A percentile compares a stretch with the other conserved stretches of the same genome.
These are phyloP conservation scores for Standfussiana lucernea DNA, from an alignment of 2,888 invertebrate genomes.

Conservation along the genomic window DNA sequence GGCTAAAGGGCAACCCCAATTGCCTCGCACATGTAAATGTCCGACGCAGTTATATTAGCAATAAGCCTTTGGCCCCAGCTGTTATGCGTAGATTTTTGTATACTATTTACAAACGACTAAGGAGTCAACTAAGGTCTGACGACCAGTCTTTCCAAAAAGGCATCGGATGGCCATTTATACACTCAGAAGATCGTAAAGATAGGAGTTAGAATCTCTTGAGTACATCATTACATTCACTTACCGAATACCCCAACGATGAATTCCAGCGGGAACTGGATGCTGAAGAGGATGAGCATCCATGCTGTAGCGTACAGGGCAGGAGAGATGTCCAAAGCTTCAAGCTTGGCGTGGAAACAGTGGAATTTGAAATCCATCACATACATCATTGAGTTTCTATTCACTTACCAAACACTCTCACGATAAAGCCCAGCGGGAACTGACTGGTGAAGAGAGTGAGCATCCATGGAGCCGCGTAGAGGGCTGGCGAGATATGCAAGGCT, in stretches of 20 bases:
- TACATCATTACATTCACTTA: slow-evolving; percentile 88
- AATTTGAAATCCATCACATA: too few relatives aligned
- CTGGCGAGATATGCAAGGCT: slow-evolving; percentile 97
- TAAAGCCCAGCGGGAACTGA: slow-evolving; percentile 98
- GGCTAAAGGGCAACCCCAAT: too few relatives aligned
- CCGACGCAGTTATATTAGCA: not conserved
- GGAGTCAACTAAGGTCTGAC: too few relatives aligned
- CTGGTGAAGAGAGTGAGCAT: slow-evolving; percentile 98
- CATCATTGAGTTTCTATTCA: not conserved
- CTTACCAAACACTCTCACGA: slow-evolving; percentile 97
- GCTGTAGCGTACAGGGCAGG: slow-evolving; percentile 99
- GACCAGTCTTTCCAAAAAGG: too few relatives aligned
- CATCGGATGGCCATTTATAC: not conserved
- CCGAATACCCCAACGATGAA: slow-evolving; percentile 98
- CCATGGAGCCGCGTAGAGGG: slow-evolving; percentile 99
- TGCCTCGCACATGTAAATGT: too few relatives aligned
- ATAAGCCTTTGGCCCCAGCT: not conserved
- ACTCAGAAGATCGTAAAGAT: not conserved
- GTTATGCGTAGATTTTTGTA: not conserved
- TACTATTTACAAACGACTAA: too few relatives aligned
- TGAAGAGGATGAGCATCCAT: slow-evolving; percentile 98
- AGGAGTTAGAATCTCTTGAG: not conserved
- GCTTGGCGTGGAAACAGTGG: slow-evolving; percentile 93
- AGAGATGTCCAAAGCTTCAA: slow-evolving; percentile 96
- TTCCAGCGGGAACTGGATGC: slow-evolving; percentile 98